These are phyloP conservation scores for Telmatochromis brachygnathus DNA, from an alignment of 2,113 vertebrate species.

Conservation along the genomic window DNA sequence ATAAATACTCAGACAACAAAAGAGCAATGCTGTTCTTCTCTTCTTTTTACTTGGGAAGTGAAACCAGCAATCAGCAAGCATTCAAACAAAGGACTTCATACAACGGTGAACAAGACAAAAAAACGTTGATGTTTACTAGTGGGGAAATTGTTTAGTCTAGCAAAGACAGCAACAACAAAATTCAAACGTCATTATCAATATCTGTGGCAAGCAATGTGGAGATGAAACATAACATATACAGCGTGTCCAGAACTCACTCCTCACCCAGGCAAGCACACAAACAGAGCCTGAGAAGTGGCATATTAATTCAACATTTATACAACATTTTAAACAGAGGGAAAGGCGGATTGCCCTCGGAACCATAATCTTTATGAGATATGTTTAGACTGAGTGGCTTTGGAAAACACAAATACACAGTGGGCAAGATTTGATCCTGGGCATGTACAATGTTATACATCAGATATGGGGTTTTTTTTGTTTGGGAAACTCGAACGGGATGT, in stretches of 20 bases:
- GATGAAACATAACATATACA: slow-evolving; percentile 12
- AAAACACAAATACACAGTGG: slow-evolving; percentile 12
- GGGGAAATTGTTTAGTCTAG: slow-evolving; percentile 47
- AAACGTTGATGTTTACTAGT: not conserved
- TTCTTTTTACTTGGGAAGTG: not conserved
- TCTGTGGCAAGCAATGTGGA: not conserved
- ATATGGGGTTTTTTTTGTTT: not conserved
- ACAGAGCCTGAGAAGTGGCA: slow-evolving; percentile 9
- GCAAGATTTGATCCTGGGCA: not conserved
- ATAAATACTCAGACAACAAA: slow-evolving; percentile 47
- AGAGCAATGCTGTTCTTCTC: not conserved
- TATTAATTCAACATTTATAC: slow-evolving; percentile 52
- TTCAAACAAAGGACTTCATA: slow-evolving; percentile 16
- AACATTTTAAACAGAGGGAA: slow-evolving; percentile 16
- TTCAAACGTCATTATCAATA: slow-evolving; percentile 37
- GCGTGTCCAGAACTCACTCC: not conserved
- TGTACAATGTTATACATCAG: not conserved
- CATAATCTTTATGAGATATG: slow-evolving; percentile 3
- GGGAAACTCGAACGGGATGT: not conserved
- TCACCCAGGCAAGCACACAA: slow-evolving; percentile 30
- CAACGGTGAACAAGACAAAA: not conserved
- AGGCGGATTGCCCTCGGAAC: not conserved
- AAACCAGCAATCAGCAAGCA: slow-evolving; percentile 8
- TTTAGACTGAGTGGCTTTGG: slow-evolving; percentile 28
- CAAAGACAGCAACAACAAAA: not conserved